phyloP scores from a whole-genome alignment of 1,140 invertebrate genomes.

The Capitella teleta region DNA sequence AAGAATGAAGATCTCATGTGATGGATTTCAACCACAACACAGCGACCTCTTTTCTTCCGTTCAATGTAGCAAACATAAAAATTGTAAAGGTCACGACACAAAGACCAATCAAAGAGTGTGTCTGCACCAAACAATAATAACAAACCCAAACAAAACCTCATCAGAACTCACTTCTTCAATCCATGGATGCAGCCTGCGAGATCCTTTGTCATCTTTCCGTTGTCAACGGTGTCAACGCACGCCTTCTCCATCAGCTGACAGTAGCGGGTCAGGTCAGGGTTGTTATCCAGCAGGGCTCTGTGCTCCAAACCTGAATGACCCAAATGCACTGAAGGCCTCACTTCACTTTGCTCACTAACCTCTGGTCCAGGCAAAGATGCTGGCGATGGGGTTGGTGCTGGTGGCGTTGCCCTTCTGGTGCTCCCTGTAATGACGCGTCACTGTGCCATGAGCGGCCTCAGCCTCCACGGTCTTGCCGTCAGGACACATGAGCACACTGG shows the following conservation, averaged over 20 bases:
- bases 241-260: constrained; percentile 54
- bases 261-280: constrained; percentile 54
- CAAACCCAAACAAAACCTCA: too few relatives aligned
- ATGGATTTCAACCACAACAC: too few relatives aligned
- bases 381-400: constrained; percentile 54
- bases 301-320: constrained; percentile 69
- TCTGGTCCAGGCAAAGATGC: constrained; percentile 94
- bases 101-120: not conserved
- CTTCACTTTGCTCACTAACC: constrained; percentile 45
- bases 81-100: too few relatives aligned
- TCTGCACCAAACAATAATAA: not conserved
- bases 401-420: constrained; percentile 63
- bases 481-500: constrained; percentile 41
- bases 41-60: too few relatives aligned
- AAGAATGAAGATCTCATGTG: too few relatives aligned
- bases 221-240: constrained; percentile 86
- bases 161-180: constrained; percentile 42
- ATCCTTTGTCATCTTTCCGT: constrained; percentile 95
- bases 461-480: constrained; percentile 44
- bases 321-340: too few relatives aligned
- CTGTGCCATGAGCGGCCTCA: constrained; percentile 44
- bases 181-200: constrained; percentile 96
- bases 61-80: too few relatives aligned
- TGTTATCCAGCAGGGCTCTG: constrained; percentile 85
- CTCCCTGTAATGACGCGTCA: constrained; percentile 52